These are phyloP conservation scores for Acrossocheilus wenchowensis DNA, from an alignment of 2,797 vertebrate species.

Conservation along the genomic window DNA sequence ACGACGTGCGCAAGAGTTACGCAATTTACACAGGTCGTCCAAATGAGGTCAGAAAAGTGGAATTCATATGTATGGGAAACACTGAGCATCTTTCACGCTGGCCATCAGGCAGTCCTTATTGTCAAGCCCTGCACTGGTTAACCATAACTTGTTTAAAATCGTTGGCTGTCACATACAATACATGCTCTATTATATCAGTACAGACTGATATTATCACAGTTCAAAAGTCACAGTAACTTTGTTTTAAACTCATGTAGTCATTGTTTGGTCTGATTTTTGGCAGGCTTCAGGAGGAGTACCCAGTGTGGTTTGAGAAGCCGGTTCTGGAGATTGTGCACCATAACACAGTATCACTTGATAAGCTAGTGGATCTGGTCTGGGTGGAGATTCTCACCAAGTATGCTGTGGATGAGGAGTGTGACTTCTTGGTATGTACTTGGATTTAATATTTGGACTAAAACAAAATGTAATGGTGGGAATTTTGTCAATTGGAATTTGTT, in stretches of 20 bases:
- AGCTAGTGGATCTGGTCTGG: conserved; percentile 95
- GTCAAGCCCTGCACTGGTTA: not conserved
- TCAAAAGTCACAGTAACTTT: not conserved
- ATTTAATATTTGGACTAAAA: not conserved
- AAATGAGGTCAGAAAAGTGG: too few species aligned
- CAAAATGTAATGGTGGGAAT: not conserved
- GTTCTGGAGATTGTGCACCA: conserved; percentile 97
- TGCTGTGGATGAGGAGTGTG: conserved; percentile 93
- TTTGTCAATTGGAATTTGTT: not conserved
- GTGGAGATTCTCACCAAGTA: conserved; percentile 98
- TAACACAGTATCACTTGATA: conserved; percentile 95
- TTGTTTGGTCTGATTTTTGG: not conserved
- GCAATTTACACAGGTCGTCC: too few species aligned
- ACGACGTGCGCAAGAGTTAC: too few species aligned
- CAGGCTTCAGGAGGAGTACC: conserved; percentile 97
- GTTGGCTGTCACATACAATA: not conserved
- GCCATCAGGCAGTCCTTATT: not conserved
- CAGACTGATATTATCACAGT: not conserved
- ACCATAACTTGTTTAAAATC: too few species aligned
- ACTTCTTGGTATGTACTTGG: conserved; percentile 87
- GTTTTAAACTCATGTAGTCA: not conserved
- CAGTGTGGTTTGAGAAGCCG: conserved; percentile 95
- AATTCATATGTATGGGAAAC: too few species aligned
- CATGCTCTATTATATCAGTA: not conserved
- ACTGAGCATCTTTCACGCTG: not conserved